These are phyloP conservation scores for Rhagologus leucostigma DNA, from an alignment of 2,113 vertebrate species.

Conservation along the genomic window DNA sequence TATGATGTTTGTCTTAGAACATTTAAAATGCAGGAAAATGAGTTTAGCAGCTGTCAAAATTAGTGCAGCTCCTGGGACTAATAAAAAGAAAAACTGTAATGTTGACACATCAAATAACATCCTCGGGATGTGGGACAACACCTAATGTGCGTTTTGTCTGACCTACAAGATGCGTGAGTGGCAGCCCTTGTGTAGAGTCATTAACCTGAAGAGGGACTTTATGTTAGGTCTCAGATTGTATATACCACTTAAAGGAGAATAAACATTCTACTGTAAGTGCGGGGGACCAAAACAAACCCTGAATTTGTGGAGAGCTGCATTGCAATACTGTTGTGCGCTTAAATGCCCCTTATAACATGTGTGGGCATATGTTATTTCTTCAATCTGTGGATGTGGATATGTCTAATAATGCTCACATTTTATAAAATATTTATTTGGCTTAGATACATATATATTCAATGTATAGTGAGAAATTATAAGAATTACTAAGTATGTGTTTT, in stretches of 20 bases:
- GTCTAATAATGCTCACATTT: neutral
- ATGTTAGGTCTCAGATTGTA: neutral
- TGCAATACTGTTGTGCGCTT: neutral
- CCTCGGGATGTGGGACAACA: conserved; percentile 54
- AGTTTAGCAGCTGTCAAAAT: conserved; percentile 60
- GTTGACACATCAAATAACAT: conserved; percentile 46
- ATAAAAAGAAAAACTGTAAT: conserved; percentile 37
- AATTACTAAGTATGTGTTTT: neutral
- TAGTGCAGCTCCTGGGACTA: conserved; percentile 43
- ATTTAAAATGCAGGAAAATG: conserved; percentile 29
- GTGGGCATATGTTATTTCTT: neutral
- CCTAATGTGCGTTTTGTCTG: conserved; percentile 25
- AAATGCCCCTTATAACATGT: neutral
- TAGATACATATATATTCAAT: neutral
- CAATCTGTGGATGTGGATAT: neutral
- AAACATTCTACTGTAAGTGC: neutral
- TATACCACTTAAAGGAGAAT: neutral
- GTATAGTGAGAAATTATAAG: neutral
- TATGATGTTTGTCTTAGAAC: neutral
- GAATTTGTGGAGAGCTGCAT: neutral
- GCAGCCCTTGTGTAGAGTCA: neutral
- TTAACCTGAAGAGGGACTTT: neutral
- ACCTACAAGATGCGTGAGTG: neutral
- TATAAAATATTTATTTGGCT: neutral
- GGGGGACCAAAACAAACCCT: neutral